A percentile compares a stretch with the other conserved stretches of the same genome.
Conservation (phyloP, 2,888 invertebrate species). For the Oscheius onirici region DNA sequence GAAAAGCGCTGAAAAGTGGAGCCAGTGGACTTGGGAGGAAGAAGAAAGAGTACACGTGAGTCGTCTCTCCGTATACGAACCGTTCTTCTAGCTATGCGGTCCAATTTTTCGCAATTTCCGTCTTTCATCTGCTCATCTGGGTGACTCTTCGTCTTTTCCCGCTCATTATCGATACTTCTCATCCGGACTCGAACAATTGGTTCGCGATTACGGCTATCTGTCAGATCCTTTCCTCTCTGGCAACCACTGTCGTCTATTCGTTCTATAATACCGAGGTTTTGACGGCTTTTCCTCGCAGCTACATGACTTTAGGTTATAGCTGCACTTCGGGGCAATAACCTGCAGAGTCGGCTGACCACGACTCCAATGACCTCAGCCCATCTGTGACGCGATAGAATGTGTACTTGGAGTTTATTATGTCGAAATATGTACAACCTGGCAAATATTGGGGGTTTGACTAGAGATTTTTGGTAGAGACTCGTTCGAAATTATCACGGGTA, state of each 20-base stretch:
- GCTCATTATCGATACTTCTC: not conserved
- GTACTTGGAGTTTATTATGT: not conserved
- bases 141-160: not conserved
- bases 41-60: not conserved
- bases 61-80: not conserved
- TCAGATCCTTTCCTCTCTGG: not conserved
- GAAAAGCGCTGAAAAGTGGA: not conserved
- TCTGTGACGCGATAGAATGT: too few species aligned
- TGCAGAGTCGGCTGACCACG: too few species aligned
- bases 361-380: too few species aligned
- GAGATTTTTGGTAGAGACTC: conserved; percentile 47
- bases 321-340: too few species aligned
- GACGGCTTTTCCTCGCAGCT: too few species aligned
- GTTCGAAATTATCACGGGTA: conserved; percentile 49
- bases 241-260: not conserved
- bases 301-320: too few species aligned
- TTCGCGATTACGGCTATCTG: not conserved
- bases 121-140: conserved; percentile 4
- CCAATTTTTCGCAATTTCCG: not conserved
- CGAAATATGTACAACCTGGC: not conserved
- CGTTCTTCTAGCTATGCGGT: not conserved
- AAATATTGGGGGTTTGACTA: conserved; percentile 23
- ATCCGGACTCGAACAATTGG: not conserved
- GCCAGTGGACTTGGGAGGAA: not conserved
- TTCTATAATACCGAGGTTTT: conserved; percentile 12